Evolutionary conservation across 2,888 invertebrate species (phyloP), one percentile per base, ranked within the genome.

Genomic region (Selenia dentaria): DNA sequence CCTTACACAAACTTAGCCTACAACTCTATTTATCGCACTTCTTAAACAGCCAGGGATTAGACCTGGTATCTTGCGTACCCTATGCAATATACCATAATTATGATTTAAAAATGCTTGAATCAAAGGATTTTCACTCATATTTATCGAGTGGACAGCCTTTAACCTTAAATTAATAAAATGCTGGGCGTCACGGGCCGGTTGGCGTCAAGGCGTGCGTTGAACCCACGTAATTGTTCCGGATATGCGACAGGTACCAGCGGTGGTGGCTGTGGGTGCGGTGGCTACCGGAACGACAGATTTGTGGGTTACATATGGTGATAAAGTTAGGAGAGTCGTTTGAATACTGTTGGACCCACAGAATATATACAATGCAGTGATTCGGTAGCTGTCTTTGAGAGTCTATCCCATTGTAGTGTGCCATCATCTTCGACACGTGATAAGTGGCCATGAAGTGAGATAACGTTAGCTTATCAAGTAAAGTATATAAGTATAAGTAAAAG

Each of bases 141-240:
- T n/a, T n/a, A n/a, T 27, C 38, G 29, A 25, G 40, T 35, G 42
- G 44, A 41, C 38, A 47, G 37, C 45, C 36, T 49, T 43, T 49
- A 50, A 54, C 54, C 54, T 48, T 54, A 50, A 44, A 51, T 41
- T 51, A 64, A 59, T 64, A 61, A 62, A 64, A 70, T 76, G 74
- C 79, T 78, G 69, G 70, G 71, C 74, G 79, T 82, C 70, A 80
- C 71, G 77, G 77, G 48, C 66, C 62, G 75, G 14, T 62, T 60
- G 62, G 54, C 62, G 60, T 53, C 61, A 59, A 44, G 58, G 59
- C 45, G 73, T 51, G 64, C 84, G 63, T 74, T 80, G 83, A 85
- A 73, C 87, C 65, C 70, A 48, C 55, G 57, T 75, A 72, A 73
- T 77, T 77, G 78, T 74, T 70, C 85, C 80, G 84, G 82, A 83